Evolutionary conservation across 2,797 vertebrate species (phyloP).

Genomic region (Tragopan temminckii): DNA sequence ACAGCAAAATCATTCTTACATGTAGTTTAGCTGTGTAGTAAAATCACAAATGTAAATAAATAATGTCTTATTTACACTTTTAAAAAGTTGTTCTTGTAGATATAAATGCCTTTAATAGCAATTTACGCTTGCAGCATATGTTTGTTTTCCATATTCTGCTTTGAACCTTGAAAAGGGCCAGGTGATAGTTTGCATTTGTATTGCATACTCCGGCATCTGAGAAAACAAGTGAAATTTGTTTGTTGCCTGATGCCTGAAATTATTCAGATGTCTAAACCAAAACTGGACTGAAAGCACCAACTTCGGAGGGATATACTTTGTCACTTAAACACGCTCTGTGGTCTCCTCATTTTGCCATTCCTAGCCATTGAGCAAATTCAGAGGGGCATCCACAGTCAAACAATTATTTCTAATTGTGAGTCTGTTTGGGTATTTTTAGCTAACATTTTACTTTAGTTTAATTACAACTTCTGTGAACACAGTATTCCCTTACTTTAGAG

Average conservation of each 20-base stretch:
- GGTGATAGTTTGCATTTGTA: constrained; percentile 29
- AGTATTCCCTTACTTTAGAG: neutral
- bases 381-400: neutral
- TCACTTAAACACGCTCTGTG: neutral
- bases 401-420: neutral
- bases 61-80: neutral
- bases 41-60: neutral
- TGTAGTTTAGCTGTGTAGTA: neutral
- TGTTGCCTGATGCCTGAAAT: neutral
- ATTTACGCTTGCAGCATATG: neutral
- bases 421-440: neutral
- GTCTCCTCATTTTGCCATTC: neutral
- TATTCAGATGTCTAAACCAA: neutral
- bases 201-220: neutral
- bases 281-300: neutral
- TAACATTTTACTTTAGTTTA: neutral
- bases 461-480: neutral
- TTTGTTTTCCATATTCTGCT: neutral
- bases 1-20: neutral
- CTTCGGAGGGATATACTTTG: neutral
- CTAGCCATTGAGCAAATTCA: neutral
- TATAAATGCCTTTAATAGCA: neutral
- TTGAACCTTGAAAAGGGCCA: neutral
- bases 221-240: constrained; percentile 16
- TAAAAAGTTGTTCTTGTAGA: neutral